Percentiles rank a stretch among this genome's conserved stretches.
Evolutionary conservation across 2,888 invertebrate species (phyloP).

Genomic region (Prenolepis imparis): DNA sequence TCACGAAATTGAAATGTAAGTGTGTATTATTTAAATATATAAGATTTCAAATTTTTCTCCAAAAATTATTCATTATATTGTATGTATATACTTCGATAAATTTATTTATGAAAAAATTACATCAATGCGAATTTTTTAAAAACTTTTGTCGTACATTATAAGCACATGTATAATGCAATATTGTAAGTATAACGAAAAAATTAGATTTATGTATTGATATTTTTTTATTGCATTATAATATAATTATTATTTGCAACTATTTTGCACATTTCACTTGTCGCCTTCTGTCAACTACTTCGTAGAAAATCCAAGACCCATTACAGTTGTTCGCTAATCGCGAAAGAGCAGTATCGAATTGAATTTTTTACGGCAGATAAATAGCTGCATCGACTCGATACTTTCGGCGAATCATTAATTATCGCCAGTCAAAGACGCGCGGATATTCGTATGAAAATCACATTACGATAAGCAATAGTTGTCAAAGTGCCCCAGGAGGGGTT

Average conservation of each 20-base stretch:
- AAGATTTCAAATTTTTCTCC: neutral
- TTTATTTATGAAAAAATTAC: neutral
- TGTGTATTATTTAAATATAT: neutral
- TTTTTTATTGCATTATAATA: neutral
- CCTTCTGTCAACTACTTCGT: conserved; percentile 2
- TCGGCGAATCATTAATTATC: conserved; percentile 82
- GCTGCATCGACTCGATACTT: conserved; percentile 40
- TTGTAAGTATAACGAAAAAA: no score
- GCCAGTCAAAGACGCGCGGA: conserved; percentile 47
- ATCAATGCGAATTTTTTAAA: neutral
- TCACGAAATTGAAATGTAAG: conserved; percentile 11
- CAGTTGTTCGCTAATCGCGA: neutral
- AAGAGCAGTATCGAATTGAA: conserved; percentile 67
- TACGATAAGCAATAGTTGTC: conserved; percentile 82
- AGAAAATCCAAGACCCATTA: conserved; percentile 34
- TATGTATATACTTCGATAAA: neutral
- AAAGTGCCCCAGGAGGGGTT: conserved; percentile 54
- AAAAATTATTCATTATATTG: neutral
- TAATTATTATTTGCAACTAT: neutral
- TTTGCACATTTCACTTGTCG: neutral
- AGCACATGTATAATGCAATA: no score
- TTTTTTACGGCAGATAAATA: conserved; percentile 67
- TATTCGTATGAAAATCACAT: conserved; percentile 83
- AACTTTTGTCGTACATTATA: neutral
- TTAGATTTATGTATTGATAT: neutral